Conservation (phyloP, 2,113 vertebrate genomes). For the Labeo rohita region DNA sequence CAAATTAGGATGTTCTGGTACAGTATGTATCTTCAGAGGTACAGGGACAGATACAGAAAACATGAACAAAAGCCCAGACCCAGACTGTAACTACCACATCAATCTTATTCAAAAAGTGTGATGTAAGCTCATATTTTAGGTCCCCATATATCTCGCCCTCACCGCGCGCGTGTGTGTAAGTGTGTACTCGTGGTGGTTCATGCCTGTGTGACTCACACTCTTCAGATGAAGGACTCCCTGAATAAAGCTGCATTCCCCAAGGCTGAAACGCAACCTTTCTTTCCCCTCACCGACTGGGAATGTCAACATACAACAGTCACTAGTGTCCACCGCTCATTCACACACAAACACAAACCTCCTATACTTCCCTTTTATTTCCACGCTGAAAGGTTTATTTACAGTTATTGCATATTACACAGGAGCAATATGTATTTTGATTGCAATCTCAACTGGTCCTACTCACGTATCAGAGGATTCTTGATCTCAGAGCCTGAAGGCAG, state of each 20-base stretch:
- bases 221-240: conserved; percentile 52
- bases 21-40: neutral
- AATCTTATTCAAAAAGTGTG: conserved; percentile 2
- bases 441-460: neutral
- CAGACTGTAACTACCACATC: neutral
- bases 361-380: neutral
- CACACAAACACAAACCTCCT: conserved; percentile 18
- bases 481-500: conserved; percentile 18
- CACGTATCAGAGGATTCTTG: neutral
- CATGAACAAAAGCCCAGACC: neutral
- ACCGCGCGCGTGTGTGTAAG: neutral
- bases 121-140: neutral
- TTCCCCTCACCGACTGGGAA: conserved; percentile 41
- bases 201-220: conserved; percentile 51
- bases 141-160: neutral
- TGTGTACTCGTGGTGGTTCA: conserved; percentile 12
- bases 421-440: neutral
- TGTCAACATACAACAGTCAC: conserved; percentile 45
- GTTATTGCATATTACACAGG: neutral
- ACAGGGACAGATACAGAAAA: neutral
- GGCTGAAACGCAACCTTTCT: conserved; percentile 19
- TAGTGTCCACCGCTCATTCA: neutral
- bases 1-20: neutral
- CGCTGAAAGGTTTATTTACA: conserved; percentile 20
- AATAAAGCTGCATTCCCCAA: conserved; percentile 40